Conservation (phyloP, 2,888 invertebrate species). For the Drosophila rellima region DNA sequence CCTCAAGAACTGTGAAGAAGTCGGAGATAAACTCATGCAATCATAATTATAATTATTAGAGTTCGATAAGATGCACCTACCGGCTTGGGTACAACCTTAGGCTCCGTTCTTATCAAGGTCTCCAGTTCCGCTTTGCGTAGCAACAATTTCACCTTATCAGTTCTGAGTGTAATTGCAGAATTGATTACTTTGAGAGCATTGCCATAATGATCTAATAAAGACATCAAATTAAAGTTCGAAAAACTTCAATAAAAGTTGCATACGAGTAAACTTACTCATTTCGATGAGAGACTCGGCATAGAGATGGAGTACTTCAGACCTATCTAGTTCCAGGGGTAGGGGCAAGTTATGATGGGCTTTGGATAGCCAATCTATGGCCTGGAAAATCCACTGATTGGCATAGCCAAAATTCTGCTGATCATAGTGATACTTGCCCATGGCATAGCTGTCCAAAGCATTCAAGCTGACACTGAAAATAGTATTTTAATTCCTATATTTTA, state of each 20-base stretch:
- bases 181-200: constrained; percentile 67
- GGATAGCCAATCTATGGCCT: constrained; percentile 53
- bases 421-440: constrained; percentile 70
- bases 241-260: background rate
- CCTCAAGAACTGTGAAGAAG: constrained; percentile 11
- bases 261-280: constrained; percentile 65
- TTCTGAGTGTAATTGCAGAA: constrained; percentile 48
- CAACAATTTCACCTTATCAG: constrained; percentile 57
- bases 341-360: background rate
- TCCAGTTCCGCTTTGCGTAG: constrained; percentile 65
- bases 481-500: no score
- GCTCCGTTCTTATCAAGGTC: constrained; percentile 56
- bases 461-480: constrained; percentile 67
- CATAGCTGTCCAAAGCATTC: constrained; percentile 72
- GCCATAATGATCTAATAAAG: constrained; percentile 42
- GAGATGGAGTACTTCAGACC: constrained; percentile 55
- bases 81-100: constrained; percentile 12
- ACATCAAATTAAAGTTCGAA: background rate
- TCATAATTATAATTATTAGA: background rate
- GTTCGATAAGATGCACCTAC: constrained; percentile 37
- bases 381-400: constrained; percentile 73
- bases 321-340: constrained; percentile 34
- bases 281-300: constrained; percentile 75
- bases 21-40: background rate
- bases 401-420: constrained; percentile 46